Evolutionary conservation across 2,888 invertebrate species (phyloP).

Genomic region (Phyto melanocephala): DNA sequence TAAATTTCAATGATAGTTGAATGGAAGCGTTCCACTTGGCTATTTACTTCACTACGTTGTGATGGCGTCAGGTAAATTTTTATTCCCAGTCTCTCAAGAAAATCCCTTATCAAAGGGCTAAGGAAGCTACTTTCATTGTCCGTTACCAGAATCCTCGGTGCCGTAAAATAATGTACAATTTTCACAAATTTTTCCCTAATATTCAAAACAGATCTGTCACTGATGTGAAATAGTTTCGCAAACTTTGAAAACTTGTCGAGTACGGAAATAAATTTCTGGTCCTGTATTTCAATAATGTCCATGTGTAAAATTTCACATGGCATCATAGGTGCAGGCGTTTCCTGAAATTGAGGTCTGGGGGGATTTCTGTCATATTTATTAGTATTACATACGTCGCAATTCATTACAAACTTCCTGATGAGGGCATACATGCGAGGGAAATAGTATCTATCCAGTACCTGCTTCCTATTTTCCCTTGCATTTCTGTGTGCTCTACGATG

Average conservation of each 20-base stretch:
- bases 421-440: no score
- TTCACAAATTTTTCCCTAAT: conserved; percentile 56
- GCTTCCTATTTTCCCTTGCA: no score
- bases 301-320: conserved; percentile 51
- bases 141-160: conserved; percentile 47
- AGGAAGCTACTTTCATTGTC: conserved; percentile 61
- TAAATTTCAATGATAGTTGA: conserved; percentile 62
- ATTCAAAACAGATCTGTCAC: conserved; percentile 44
- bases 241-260: conserved; percentile 61
- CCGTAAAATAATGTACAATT: conserved; percentile 59
- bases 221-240: conserved; percentile 60
- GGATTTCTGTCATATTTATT: conserved; percentile 51
- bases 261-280: conserved; percentile 53
- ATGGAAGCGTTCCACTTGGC: conserved; percentile 59
- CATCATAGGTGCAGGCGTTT: conserved; percentile 2
- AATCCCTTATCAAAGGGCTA: conserved; percentile 39
- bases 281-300: conserved; percentile 50
- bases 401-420: neutral
- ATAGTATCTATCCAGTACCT: no score
- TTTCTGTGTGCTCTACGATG: no score
- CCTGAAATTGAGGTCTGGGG: neutral
- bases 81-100: conserved; percentile 34
- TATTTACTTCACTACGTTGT: conserved; percentile 63
- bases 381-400: neutral
- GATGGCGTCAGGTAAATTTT: conserved; percentile 52